A percentile compares a stretch with the other conserved stretches of the same genome.
Conservation (phyloP, 2,888 invertebrate species). For the Hofmannophila pseudospretella region DNA sequence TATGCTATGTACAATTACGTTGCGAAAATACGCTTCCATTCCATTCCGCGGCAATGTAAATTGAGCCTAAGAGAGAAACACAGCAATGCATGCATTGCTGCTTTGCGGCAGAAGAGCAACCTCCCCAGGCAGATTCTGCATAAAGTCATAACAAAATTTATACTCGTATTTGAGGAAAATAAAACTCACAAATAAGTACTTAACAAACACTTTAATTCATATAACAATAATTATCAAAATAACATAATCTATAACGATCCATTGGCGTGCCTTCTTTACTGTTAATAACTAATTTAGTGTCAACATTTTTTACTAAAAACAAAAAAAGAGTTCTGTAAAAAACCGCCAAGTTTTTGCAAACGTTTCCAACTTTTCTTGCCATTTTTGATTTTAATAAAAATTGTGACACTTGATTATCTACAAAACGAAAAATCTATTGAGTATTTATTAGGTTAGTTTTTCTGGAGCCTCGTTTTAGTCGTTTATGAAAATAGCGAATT, state of each 20-base stretch:
- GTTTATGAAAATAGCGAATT: too few species aligned
- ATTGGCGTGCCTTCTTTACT: constrained; percentile 37
- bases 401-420: not conserved
- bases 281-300: not conserved
- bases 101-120: too few species aligned
- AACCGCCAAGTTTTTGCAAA: not conserved
- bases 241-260: constrained; percentile 46
- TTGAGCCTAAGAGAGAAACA: too few species aligned
- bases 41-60: too few species aligned
- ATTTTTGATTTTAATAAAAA: not conserved
- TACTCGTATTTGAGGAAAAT: constrained; percentile 20
- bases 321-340: not conserved
- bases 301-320: not conserved
- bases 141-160: too few species aligned
- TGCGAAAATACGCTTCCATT: too few species aligned
- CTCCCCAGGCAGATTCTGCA: too few species aligned
- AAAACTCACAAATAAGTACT: constrained; percentile 47
- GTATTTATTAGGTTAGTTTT: not conserved
- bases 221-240: constrained; percentile 70
- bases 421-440: not conserved
- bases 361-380: not conserved
- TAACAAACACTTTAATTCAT: constrained; percentile 72
- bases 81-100: too few species aligned
- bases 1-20: too few species aligned
- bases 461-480: too few species aligned